Percentiles rank a stretch among this genome's conserved stretches.
These are phyloP conservation scores for Rousettus madagascariensis DNA, from an alignment of 2,797 vertebrate genomes.

Conservation along the genomic window DNA sequence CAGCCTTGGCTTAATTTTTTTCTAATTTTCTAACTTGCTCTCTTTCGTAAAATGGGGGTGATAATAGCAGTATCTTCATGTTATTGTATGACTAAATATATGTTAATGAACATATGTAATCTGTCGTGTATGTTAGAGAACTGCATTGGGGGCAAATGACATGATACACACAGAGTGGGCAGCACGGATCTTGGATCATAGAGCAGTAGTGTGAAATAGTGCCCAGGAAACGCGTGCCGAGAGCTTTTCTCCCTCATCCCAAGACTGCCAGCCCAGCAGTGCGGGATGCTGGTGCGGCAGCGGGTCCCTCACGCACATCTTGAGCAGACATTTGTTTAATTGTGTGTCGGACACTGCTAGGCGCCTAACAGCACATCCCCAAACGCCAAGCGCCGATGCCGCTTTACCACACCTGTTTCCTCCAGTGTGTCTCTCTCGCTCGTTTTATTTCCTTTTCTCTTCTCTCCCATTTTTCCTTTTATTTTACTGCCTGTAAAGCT, in stretches of 20 bases:
- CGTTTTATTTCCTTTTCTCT: neutral
- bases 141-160: neutral
- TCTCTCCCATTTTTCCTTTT: neutral
- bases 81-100: neutral
- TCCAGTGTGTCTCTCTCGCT: neutral
- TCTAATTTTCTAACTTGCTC: neutral
- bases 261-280: neutral
- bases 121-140: neutral
- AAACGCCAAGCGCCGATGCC: rapidly evolving
- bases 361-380: rapidly evolving
- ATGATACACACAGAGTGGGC: neutral
- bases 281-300: no score
- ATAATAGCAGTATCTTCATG: neutral
- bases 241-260: neutral
- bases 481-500: neutral
- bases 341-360: neutral
- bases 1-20: neutral
- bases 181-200: neutral
- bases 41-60: neutral
- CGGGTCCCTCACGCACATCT: rapidly evolving
- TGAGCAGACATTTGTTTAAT: neutral
- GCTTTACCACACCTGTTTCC: neutral
- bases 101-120: neutral
- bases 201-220: neutral
- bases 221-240: neutral